Evolutionary conservation across 2,888 invertebrate genomes (phyloP), one percentile per base, ranked within the genome.

Genomic region (Galerucella calmariensis): DNA sequence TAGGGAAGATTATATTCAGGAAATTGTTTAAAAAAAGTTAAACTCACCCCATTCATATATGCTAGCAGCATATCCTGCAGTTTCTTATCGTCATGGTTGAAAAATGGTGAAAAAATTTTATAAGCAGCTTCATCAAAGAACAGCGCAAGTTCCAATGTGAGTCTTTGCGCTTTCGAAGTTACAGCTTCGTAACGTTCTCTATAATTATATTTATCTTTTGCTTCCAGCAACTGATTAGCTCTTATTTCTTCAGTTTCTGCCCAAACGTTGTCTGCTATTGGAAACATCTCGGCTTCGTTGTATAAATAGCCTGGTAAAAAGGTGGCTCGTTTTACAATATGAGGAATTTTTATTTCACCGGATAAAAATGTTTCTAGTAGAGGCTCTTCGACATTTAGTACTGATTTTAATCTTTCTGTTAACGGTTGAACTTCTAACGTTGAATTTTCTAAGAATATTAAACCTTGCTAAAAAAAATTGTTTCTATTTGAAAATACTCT

Each of bases 61-160:
- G 94, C 94, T 72, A 95, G 85, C n/a, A 94, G 86, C 92, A 94
- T 93, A 83, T 94, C 93, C 51, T 91, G 88, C 62, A 94, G 86
- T 82, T 92, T 91, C 12, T 88, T 88, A 76, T 93, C 93, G 82
- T 92, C 90, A 79, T 91, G 89, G 78, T 91, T 89, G 77, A 93
- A 90, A 83, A 91, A 92, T 0, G 94, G 92, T 14, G 91, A 87
- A 85, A 94, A 94, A 46, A 92, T 90, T 82, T 90, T 91, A 83
- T 94, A 94, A 0, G 91, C 94, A 1, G 93, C 90, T 83, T 92
- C 92, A 82, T 94, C 94, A 80, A 94, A 90, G 85, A 94, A 94
- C 59, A 94, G 86, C 0, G 93, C 94, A 68, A 94, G 86, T 85
- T 95, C 94, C 56, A 94, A 88, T 3, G 92, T 93, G 76, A 92